Evolutionary conservation across 2,888 invertebrate genomes (phyloP).

Genomic region (Ichneumoninae sp.): DNA sequence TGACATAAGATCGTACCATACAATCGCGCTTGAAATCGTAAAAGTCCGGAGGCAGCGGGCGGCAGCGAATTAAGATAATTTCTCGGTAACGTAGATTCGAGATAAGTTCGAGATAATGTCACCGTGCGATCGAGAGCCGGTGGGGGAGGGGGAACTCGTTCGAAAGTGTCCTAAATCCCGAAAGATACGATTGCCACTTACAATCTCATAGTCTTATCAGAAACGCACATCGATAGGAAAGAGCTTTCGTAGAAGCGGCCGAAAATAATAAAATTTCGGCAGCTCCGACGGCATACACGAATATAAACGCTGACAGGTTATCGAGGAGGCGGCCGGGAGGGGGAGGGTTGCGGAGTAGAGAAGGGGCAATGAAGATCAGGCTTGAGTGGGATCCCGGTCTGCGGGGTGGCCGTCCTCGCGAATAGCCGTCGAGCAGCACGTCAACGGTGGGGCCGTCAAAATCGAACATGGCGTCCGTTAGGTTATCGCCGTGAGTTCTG

Average conservation of each 20-base stretch:
- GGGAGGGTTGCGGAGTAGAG: conserved; percentile 25
- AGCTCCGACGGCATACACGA: background rate
- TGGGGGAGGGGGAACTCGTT: conserved; percentile 18
- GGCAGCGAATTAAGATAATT: conserved; percentile 15
- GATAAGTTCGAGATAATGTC: conserved; percentile 42
- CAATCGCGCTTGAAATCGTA: background rate
- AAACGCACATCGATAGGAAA: background rate
- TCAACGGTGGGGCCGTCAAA: conserved; percentile 75
- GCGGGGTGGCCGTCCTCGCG: conserved; percentile 63
- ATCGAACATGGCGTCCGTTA: conserved; percentile 82
- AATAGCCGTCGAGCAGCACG: conserved; percentile 66
- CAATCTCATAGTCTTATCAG: conserved; percentile 22
- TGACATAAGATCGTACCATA: conserved; percentile 16
- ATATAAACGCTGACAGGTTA: conserved; percentile 10
- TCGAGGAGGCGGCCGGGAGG: conserved; percentile 16
- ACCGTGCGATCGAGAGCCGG: conserved; percentile 15
- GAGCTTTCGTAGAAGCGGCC: background rate
- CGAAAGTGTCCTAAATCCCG: conserved; percentile 52
- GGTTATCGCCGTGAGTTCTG: conserved; percentile 81
- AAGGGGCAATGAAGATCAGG: conserved; percentile 59
- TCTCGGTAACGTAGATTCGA: background rate
- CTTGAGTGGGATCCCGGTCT: conserved; percentile 47
- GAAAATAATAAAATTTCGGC: background rate
- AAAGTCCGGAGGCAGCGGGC: background rate
- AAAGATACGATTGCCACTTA: conserved; percentile 23